Percentiles rank a stretch among this genome's conserved stretches.
Conservation (phyloP, 2,797 vertebrate genomes). For the Sandelia bainsii region DNA sequence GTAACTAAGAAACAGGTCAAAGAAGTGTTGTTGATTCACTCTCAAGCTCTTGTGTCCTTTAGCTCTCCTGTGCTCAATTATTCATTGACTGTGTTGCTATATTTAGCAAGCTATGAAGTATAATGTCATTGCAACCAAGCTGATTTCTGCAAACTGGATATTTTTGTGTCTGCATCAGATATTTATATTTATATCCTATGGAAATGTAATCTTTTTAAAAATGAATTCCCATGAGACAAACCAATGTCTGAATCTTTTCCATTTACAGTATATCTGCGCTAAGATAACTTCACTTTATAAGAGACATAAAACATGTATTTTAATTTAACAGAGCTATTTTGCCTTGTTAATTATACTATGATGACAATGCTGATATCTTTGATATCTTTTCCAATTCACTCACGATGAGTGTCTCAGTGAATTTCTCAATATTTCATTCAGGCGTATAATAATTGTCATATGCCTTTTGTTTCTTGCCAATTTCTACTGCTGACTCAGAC, state of each 20-base stretch:
- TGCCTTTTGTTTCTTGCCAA: slow-evolving; percentile 18
- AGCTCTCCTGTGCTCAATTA: slow-evolving; percentile 78
- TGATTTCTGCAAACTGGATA: slow-evolving; percentile 51
- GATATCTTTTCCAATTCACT: slow-evolving; percentile 2
- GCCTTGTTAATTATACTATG: slow-evolving; percentile 10
- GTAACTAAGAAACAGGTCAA: slow-evolving; percentile 33
- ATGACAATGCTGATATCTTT: slow-evolving; percentile 24
- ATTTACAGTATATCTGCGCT: slow-evolving; percentile 30
- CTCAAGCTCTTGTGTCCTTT: slow-evolving; percentile 73
- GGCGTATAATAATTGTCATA: slow-evolving; percentile 18
- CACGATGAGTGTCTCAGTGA: background rate
- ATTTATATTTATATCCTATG: slow-evolving; percentile 36
- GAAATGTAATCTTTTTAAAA: slow-evolving; percentile 20
- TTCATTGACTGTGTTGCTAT: slow-evolving; percentile 77
- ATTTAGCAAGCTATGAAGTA: slow-evolving; percentile 74
- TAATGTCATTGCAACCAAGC: slow-evolving; percentile 65
- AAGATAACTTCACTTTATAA: slow-evolving; percentile 16
- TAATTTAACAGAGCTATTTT: slow-evolving; percentile 19
- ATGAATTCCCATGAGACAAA: slow-evolving; percentile 5
- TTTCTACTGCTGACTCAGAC: slow-evolving; percentile 40
- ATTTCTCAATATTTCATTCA: slow-evolving; percentile 12
- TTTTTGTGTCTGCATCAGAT: slow-evolving; percentile 47
- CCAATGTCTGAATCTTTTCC: slow-evolving; percentile 26
- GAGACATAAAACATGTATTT: slow-evolving; percentile 23
- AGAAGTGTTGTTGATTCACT: slow-evolving; percentile 57